Evolutionary conservation across 2,113 vertebrate species (phyloP).

Genomic region (Brachionichthys hirsutus): DNA sequence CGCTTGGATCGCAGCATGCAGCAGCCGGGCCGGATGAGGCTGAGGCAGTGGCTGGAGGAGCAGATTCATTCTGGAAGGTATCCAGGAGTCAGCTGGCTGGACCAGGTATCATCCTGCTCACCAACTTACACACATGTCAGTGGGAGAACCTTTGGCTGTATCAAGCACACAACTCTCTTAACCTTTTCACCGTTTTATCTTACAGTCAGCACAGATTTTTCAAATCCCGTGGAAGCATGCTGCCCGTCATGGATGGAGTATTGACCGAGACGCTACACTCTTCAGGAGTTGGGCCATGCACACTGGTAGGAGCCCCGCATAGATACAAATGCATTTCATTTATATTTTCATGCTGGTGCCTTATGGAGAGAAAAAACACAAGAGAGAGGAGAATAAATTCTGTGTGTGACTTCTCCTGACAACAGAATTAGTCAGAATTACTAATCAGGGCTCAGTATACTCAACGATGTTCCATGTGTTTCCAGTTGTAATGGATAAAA

Average conservation of each 20-base stretch:
- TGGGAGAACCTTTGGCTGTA: neutral
- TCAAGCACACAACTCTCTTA: neutral
- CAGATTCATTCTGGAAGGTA: constrained; percentile 79
- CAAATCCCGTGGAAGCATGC: constrained; percentile 84
- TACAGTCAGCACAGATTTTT: constrained; percentile 73
- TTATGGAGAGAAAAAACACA: too few species aligned
- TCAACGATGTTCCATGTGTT: too few species aligned
- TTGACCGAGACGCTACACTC: constrained; percentile 80
- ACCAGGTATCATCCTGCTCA: constrained; percentile 68
- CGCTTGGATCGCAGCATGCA: constrained; percentile 64
- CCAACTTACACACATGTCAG: neutral
- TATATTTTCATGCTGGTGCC: neutral
- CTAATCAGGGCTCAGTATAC: too few species aligned
- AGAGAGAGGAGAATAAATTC: too few species aligned
- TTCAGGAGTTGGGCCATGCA: constrained; percentile 82
- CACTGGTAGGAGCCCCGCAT: constrained; percentile 64
- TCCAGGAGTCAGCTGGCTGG: constrained; percentile 79
- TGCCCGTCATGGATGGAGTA: constrained; percentile 80
- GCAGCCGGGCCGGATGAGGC: constrained; percentile 68
- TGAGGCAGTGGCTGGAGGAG: constrained; percentile 80
- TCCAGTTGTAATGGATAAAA: too few species aligned
- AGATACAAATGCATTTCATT: neutral
- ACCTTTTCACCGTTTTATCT: constrained; percentile 2
- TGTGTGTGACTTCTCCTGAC: too few species aligned
- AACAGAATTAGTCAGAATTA: too few species aligned